Percentiles rank a stretch among this genome's conserved stretches.
phyloP scores from a whole-genome alignment of 2,797 vertebrate genomes.

The Sphenopsis melanotis region DNA sequence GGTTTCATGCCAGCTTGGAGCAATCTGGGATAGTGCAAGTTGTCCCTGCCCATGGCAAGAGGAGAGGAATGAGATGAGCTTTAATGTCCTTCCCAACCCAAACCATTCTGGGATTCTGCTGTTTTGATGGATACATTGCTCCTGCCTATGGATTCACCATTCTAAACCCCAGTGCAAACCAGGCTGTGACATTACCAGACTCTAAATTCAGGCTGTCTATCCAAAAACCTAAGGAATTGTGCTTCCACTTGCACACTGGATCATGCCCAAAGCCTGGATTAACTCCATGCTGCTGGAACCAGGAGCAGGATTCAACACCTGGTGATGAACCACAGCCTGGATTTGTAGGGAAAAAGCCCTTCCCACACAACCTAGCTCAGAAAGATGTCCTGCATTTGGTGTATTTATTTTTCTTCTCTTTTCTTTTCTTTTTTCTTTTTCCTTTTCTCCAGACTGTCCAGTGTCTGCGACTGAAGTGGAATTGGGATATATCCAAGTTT shows the following conservation, averaged over 20 bases:
- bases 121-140: not conserved
- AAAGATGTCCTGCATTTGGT: not conserved
- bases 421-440: not conserved
- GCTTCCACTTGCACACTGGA: not conserved
- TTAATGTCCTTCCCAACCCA: no score
- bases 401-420: not conserved
- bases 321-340: not conserved
- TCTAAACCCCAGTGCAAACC: not conserved
- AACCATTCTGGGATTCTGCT: no score
- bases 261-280: not conserved
- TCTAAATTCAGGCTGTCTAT: not conserved
- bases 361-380: not conserved
- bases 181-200: not conserved
- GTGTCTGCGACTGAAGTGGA: conserved; percentile 26
- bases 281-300: fast-evolving
- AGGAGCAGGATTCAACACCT: not conserved
- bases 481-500: conserved; percentile 13
- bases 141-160: not conserved
- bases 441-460: conserved; percentile 55
- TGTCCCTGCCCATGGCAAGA: not conserved
- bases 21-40: fast-evolving
- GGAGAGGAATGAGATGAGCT: not conserved
- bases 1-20: not conserved
- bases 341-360: not conserved
- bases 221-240: not conserved